Percentiles rank a stretch among this genome's conserved stretches.
These are phyloP conservation scores for Lindbergichthys nudifrons DNA, from an alignment of 2,797 vertebrate species.

Conservation along the genomic window DNA sequence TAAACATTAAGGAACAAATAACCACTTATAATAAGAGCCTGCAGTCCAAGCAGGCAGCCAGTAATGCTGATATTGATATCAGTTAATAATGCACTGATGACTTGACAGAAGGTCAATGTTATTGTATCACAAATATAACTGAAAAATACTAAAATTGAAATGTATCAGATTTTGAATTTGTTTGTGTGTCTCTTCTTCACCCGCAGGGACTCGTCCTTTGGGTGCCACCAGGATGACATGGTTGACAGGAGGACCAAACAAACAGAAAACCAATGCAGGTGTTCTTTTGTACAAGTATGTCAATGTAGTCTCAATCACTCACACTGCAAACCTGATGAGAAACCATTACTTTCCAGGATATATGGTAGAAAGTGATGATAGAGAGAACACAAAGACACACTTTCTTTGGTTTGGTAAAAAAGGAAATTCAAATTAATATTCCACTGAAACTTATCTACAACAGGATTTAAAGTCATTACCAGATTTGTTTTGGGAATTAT, in stretches of 20 bases:
- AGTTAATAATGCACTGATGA: background rate
- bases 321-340: background rate
- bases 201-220: background rate
- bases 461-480: too few species aligned
- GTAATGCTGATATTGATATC: slow-evolving; percentile 15
- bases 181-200: background rate
- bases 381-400: too few species aligned
- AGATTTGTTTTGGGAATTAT: background rate
- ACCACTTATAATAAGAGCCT: slow-evolving; percentile 14
- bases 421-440: too few species aligned
- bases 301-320: background rate
- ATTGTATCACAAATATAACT: too few species aligned
- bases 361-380: background rate
- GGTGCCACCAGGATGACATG: background rate
- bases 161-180: background rate
- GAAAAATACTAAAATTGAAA: background rate
- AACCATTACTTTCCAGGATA: background rate
- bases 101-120: background rate
- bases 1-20: slow-evolving; percentile 41
- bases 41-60: background rate
- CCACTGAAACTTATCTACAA: too few species aligned
- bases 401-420: too few species aligned
- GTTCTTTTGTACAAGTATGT: background rate
- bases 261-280: background rate
- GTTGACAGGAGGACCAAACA: too few species aligned